Evolutionary conservation across 2,888 invertebrate genomes (phyloP).

Genomic region (Nomada lathburiana): DNA sequence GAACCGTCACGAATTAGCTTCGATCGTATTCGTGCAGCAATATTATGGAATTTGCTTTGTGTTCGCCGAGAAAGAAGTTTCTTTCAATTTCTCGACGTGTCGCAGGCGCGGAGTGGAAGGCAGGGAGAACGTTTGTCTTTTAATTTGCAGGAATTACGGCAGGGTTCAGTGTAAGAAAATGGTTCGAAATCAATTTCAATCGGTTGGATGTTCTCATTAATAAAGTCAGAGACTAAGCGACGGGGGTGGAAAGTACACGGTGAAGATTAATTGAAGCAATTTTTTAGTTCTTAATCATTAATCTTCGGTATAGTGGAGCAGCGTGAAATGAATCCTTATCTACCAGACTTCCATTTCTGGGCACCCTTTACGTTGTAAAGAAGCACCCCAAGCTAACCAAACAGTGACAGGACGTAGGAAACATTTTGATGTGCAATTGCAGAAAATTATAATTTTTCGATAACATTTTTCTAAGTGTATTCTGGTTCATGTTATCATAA

Average conservation of each 20-base stretch:
- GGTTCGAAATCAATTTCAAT: slow-evolving; percentile 33
- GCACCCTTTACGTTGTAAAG: background rate
- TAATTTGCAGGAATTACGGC: slow-evolving; percentile 21
- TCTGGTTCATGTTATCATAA: too few relatives aligned
- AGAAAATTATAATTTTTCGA: too few relatives aligned
- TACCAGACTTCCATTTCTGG: background rate
- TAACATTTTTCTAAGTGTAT: too few relatives aligned
- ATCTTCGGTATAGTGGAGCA: slow-evolving; percentile 19
- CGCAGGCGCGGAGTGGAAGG: background rate
- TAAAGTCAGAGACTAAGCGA: slow-evolving; percentile 6
- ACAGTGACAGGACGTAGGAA: too few relatives aligned
- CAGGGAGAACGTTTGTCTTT: slow-evolving; percentile 17
- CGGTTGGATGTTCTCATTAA: slow-evolving; percentile 35
- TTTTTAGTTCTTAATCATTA: slow-evolving; percentile 22
- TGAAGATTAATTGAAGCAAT: slow-evolving; percentile 23
- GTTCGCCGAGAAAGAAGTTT: background rate
- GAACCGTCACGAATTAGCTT: too few relatives aligned
- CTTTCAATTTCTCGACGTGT: slow-evolving; percentile 18
- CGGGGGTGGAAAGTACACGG: background rate
- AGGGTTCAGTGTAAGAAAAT: slow-evolving; percentile 13
- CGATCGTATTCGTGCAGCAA: background rate
- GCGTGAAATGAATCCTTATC: slow-evolving; percentile 2
- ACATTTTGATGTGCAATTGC: too few relatives aligned
- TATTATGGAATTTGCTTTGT: background rate
- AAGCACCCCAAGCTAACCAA: background rate